Base-by-base conservation (phyloP, 2,113 vertebrate species). In the Salvelinus fontinalis region DNA sequence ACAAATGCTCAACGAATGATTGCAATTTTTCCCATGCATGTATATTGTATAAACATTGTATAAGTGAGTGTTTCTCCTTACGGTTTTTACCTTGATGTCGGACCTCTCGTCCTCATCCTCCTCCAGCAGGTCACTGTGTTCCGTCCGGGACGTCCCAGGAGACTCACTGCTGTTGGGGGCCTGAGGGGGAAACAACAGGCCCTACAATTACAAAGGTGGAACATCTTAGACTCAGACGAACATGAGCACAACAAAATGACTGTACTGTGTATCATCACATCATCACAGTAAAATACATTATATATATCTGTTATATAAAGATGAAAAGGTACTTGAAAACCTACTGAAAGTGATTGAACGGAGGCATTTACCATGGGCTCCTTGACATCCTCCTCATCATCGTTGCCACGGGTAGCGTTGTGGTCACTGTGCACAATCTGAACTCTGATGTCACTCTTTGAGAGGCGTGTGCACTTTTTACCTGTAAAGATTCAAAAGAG, bases 161-260 rank as follows among this genome's bases (percentile, higher is more conserved):
- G 95, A 96, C 83, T 96, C 95, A 1, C 94, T 95, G 83, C 94
- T 95, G 88, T 95, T 95, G 0, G 94, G 94, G 83, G 93, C 94
- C 95, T 96, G 91, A 81, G 85, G 81, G 8, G 20, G 84, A 88
- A 81, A 89, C 79, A 78, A 76, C 67, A 80, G 77, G 12, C 57
- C 80, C 75, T 87, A 80, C 76, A 81, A 73, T 91, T 83, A 86
- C 79, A 76, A 49, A 44, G 71, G 78, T 75, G 77, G 86, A 76
- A 81, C 14, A 54, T 54, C 51, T 44, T 44, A 44, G 39, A 44
- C 39, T 11, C 34, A 34, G 1, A 34, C 1, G 34, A 70, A 74
- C 71, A 26, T 77, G 9, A 44, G 39, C 39, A 11, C 9, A 1
- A 44, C 39, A 44, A 44, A 44, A 44, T 44, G 9, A 44, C 39